phyloP scores from a whole-genome alignment of 2,888 invertebrate genomes.

The Drosophila infuscata region DNA sequence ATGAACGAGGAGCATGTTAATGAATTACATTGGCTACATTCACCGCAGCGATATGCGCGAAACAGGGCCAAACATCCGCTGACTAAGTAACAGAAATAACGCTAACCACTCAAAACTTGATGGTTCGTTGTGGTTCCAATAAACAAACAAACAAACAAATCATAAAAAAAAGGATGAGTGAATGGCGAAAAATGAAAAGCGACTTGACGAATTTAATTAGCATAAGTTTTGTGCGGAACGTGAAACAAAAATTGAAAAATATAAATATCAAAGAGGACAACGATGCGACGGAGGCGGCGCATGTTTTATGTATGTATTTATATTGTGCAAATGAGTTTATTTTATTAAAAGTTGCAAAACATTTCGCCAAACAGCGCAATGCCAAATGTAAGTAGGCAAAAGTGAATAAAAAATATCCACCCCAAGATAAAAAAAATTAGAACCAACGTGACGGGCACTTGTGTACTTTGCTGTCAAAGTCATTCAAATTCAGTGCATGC shows the following conservation, averaged over 20 bases:
- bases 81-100: constrained; percentile 6
- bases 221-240: constrained; percentile 60
- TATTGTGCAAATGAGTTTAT: constrained; percentile 72
- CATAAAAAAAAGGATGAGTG: constrained; percentile 16
- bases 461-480: constrained; percentile 65
- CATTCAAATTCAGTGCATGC: constrained; percentile 74
- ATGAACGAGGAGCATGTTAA: constrained; percentile 60
- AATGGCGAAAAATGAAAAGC: constrained; percentile 43
- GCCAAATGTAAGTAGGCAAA: constrained; percentile 58
- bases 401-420: constrained; percentile 11
- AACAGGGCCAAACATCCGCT: constrained; percentile 18
- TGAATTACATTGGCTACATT: constrained; percentile 64
- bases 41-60: constrained; percentile 54
- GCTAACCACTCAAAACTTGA: constrained; percentile 46
- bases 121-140: constrained; percentile 38
- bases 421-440: constrained; percentile 19
- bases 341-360: constrained; percentile 73
- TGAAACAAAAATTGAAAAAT: constrained; percentile 67
- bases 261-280: constrained; percentile 64
- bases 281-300: constrained; percentile 18
- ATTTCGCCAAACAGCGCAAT: constrained; percentile 64
- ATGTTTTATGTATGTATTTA: constrained; percentile 66
- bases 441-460: constrained; percentile 49
- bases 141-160: constrained; percentile 1
- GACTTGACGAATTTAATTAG: constrained; percentile 68